Conservation (phyloP, 2,113 vertebrate genomes). For the Sakesphorus luctuosus region DNA sequence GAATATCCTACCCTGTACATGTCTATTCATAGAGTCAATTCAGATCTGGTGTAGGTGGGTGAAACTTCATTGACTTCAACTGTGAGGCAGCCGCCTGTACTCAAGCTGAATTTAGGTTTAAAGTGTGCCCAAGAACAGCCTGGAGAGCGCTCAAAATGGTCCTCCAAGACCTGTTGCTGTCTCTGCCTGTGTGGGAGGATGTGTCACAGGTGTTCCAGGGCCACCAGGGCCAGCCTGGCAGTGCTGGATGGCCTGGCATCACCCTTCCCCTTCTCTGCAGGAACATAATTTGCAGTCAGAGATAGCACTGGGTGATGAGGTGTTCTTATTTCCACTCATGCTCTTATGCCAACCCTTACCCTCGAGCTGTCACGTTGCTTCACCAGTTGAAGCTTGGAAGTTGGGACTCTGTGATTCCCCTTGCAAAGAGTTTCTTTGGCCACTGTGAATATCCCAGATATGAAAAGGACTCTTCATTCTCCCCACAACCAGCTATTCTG, state of each 20-base stretch:
- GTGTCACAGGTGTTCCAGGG: neutral
- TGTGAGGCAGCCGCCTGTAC: constrained; percentile 59
- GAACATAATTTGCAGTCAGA: neutral
- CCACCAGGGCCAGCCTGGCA: accelerated
- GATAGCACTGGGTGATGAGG: neutral
- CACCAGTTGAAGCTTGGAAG: neutral
- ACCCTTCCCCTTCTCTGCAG: neutral
- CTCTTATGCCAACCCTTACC: neutral
- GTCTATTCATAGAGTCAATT: constrained; percentile 69
- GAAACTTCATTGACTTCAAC: constrained; percentile 70
- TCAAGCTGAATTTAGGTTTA: constrained; percentile 54
- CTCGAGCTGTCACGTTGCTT: neutral
- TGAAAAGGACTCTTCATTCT: neutral
- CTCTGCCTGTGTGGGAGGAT: neutral
- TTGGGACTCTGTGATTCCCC: neutral
- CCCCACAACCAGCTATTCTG: neutral
- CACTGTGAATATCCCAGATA: neutral
- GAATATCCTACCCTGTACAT: constrained; percentile 62
- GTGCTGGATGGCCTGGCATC: neutral
- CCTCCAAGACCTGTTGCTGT: neutral
- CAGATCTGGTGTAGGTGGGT: constrained; percentile 70
- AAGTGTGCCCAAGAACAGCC: neutral
- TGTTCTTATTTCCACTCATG: neutral
- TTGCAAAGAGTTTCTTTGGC: neutral
- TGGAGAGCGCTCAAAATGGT: neutral